A percentile compares a stretch with the other conserved stretches of the same genome.
Evolutionary conservation across 2,888 invertebrate genomes (phyloP).

Genomic region (Nysson spinosus): DNA sequence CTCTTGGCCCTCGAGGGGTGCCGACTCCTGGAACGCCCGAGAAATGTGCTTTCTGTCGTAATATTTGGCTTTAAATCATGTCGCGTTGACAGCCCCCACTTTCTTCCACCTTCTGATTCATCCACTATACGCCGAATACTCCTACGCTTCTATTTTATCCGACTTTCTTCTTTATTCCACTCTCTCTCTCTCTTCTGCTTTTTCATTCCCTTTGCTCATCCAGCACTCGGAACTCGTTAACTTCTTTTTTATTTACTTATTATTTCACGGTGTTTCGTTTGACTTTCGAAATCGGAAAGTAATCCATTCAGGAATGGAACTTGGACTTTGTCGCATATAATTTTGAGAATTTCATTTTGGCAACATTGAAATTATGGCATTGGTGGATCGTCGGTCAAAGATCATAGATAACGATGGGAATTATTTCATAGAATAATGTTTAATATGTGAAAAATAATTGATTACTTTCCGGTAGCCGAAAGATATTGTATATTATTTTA

Average conservation of each 20-base stretch:
- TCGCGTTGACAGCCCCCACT: constrained; percentile 71
- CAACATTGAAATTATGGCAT: too few relatives aligned
- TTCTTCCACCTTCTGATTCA: constrained; percentile 61
- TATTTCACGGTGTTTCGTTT: too few relatives aligned
- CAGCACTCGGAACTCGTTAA: not conserved
- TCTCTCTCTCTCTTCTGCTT: not conserved
- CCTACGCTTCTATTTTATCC: constrained; percentile 3
- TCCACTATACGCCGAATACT: constrained; percentile 33
- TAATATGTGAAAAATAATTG: too few relatives aligned
- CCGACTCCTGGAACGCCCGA: constrained; percentile 52
- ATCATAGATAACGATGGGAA: too few relatives aligned
- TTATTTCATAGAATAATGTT: too few relatives aligned
- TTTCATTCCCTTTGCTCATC: not conserved
- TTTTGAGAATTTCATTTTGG: too few relatives aligned
- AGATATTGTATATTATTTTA: too few relatives aligned
- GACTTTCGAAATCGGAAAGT: too few relatives aligned
- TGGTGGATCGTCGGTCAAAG: too few relatives aligned
- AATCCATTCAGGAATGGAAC: too few relatives aligned
- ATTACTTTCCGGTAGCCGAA: too few relatives aligned
- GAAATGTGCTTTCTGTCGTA: constrained; percentile 76
- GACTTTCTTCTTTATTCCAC: not conserved
- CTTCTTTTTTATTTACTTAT: not conserved
- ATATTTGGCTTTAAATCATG: constrained; percentile 78
- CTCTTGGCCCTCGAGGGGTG: constrained; percentile 19
- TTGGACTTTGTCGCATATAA: too few relatives aligned